phyloP scores from a whole-genome alignment of 2,888 invertebrate genomes.

The Didymodactylos carnosus region DNA sequence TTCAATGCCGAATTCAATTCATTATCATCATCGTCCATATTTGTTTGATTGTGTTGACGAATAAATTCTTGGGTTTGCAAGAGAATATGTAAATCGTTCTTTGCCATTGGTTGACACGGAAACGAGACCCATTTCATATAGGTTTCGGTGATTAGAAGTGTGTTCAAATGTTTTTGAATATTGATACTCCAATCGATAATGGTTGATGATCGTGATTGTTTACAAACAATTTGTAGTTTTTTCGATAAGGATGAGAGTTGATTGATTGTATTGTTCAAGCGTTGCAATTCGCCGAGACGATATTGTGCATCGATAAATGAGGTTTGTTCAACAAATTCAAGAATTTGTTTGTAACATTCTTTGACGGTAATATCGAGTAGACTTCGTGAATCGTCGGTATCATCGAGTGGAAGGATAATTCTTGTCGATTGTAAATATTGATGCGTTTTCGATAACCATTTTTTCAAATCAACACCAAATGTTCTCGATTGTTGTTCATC shows the following conservation, averaged over 20 bases:
- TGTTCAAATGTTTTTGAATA: background rate
- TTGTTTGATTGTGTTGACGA: background rate
- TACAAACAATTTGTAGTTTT: background rate
- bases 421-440: background rate
- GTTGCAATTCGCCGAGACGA: background rate
- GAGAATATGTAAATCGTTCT: background rate
- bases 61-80: background rate
- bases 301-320: background rate
- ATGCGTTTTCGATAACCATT: background rate
- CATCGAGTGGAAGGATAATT: background rate
- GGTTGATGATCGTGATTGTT: background rate
- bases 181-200: background rate
- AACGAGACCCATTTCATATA: background rate
- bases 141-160: background rate
- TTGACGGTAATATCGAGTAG: background rate
- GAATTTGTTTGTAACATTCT: background rate
- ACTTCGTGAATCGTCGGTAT: background rate
- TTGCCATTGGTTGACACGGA: background rate
- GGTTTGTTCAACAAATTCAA: background rate
- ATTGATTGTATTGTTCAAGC: background rate
- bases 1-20: background rate
- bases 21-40: background rate
- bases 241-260: background rate
- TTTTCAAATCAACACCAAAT: background rate
- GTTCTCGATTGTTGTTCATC: background rate